Evolutionary conservation across 2,888 invertebrate genomes (phyloP).

Genomic region (Chydorus sphaericus): DNA sequence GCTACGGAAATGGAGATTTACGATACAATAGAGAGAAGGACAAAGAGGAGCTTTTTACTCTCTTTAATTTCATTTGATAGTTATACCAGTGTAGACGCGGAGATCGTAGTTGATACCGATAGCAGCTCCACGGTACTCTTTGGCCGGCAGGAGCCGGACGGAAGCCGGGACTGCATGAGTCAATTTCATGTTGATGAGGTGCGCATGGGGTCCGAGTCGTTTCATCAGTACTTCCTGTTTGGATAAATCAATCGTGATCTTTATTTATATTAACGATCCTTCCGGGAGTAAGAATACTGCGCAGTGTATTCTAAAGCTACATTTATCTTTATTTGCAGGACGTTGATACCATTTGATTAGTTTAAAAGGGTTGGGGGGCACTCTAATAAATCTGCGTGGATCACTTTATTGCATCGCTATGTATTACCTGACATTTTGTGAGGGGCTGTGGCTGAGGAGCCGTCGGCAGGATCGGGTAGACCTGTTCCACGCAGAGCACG

Average conservation of each 20-base stretch:
- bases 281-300: too few species aligned
- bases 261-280: too few species aligned
- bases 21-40: too few species aligned
- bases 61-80: too few species aligned
- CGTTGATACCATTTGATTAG: not conserved
- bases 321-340: too few species aligned
- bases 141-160: constrained; percentile 76
- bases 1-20: too few species aligned
- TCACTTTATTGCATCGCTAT: too few species aligned
- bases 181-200: constrained; percentile 64
- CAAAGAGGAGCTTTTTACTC: too few species aligned
- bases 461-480: constrained; percentile 43
- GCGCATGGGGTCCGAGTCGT: constrained; percentile 60
- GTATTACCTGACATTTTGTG: not conserved
- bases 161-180: constrained; percentile 77
- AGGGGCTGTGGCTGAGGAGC: not conserved
- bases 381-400: not conserved
- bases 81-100: constrained; percentile 69
- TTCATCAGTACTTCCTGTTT: constrained; percentile 59
- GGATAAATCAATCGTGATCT: too few species aligned
- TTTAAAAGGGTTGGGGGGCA: not conserved
- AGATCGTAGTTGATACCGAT: constrained; percentile 84
- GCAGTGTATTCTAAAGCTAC: too few species aligned
- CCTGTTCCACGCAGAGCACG: constrained; percentile 75
- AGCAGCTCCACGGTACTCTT: constrained; percentile 78